Conservation (phyloP, 2,113 vertebrate species). For the Fregetta grallaria region DNA sequence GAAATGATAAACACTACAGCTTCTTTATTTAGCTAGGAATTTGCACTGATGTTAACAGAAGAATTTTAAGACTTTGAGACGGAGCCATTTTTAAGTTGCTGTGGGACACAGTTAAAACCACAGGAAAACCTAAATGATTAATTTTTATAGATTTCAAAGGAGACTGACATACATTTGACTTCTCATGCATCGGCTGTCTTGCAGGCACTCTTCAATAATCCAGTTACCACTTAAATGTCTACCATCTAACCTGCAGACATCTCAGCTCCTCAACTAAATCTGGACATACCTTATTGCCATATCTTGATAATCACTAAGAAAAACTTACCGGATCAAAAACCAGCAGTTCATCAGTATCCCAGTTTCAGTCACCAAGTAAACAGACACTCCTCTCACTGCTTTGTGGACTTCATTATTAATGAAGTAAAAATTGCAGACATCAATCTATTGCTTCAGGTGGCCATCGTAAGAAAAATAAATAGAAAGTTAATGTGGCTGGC, state of each 20-base stretch:
- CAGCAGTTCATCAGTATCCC: not conserved
- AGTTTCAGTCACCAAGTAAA: not conserved
- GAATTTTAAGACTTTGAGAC: not conserved
- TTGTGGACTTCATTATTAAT: not conserved
- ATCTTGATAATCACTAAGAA: not conserved
- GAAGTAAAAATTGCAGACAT: not conserved
- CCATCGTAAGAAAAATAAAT: not conserved
- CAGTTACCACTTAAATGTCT: conserved; percentile 1
- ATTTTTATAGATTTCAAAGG: conserved; percentile 19
- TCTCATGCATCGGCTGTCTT: not conserved
- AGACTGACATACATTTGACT: not conserved
- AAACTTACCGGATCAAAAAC: not conserved
- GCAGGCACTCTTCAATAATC: not conserved
- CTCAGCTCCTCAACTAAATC: not conserved
- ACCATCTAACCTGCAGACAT: not conserved
- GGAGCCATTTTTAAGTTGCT: not conserved
- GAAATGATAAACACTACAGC: not conserved
- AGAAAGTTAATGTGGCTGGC: not conserved
- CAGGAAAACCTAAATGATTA: not conserved
- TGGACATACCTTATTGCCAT: not conserved
- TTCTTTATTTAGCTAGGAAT: not conserved
- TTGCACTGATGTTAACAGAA: not conserved
- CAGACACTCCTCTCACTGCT: not conserved
- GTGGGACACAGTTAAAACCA: not conserved
- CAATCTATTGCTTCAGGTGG: conserved; percentile 1